Base-by-base conservation (phyloP, 2,888 invertebrate genomes). In the Drosophila setosimentum region DNA sequence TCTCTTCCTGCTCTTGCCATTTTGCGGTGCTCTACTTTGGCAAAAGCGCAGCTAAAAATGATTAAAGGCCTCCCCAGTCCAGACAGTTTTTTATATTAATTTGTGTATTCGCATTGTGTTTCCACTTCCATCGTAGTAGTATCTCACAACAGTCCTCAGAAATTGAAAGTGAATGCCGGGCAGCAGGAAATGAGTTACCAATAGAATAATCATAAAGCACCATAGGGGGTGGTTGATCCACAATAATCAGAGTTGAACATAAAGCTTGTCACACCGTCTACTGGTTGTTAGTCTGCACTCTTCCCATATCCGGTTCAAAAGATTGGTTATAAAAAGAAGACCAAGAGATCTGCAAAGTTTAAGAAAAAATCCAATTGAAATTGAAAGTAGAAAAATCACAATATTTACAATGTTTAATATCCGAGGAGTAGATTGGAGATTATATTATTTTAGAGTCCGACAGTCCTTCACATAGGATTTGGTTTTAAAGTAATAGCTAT, bases 131-230 rank as follows among this genome's bases (percentile, higher is more conserved):
- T 27, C 54, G 50, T 13, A 35, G 32, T 29, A 18, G 27, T 49
- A 55, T 53, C 60, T 37, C 57, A 59, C n/a, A 58, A 40, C 60
- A 49, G 49, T 60, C 51, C 69, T 83, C 80, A 74, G 85, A 89
- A 89, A 89, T 87, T 87, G 87, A 89, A 87, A 87, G 89, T 87
- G 86, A 84, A 80, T 79, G 83, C 65, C 67, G 66, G 67, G 76
- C 84, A 77, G 86, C 87, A 84, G 87, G 87, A 87, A 87, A 87
- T 87, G 87, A 87, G 86, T 89, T 87, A 85, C 88, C 87, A 87
- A 87, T 87, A 87, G 88, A 85, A 89, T 68, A 89, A 87, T 87
- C 87, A 85, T 67, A 74, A 64, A 72, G 72, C 87, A 82, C 87
- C 88, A 89, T 89, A 87, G 89, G 87, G 87, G 87, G 87, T 79